Evolutionary conservation across 2,113 vertebrate genomes (phyloP).

Genomic region (Apeltes quadracus): DNA sequence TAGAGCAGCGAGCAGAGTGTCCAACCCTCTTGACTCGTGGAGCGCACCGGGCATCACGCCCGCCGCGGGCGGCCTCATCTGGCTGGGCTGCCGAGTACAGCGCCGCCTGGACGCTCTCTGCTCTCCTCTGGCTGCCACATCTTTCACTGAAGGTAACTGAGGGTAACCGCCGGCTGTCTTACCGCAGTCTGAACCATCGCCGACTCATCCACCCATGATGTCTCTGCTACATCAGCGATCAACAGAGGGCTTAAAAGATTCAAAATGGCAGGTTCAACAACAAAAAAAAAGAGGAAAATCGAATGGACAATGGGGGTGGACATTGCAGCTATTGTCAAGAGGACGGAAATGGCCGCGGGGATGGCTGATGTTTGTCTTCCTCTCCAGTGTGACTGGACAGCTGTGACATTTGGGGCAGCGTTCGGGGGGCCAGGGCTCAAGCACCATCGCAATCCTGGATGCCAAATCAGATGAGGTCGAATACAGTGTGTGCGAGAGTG

Average conservation of each 20-base stretch:
- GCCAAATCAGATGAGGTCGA: constrained; percentile 62
- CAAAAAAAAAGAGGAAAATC: constrained; percentile 8
- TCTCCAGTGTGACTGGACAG: constrained; percentile 58
- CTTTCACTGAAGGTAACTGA: constrained; percentile 43
- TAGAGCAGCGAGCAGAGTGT: constrained; percentile 27
- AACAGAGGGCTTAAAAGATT: constrained; percentile 26
- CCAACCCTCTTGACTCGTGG: constrained; percentile 59
- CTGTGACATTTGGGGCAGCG: constrained; percentile 70
- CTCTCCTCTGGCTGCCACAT: constrained; percentile 22
- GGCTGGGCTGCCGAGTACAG: constrained; percentile 38
- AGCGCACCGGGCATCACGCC: constrained; percentile 43
- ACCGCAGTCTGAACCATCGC: constrained; percentile 15
- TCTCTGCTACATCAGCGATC: constrained; percentile 24
- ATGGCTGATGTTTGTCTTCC: constrained; percentile 42
- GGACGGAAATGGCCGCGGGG: constrained; percentile 23
- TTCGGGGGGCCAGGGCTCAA: constrained; percentile 57
- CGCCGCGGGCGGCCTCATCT: constrained; percentile 51
- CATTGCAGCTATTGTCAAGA: constrained; percentile 25
- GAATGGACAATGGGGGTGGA: constrained; percentile 15
- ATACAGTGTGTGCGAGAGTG: constrained; percentile 26
- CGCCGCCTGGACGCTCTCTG: constrained; percentile 28
- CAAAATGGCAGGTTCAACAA: constrained; percentile 33
- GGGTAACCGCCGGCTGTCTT: constrained; percentile 44
- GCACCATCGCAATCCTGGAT: constrained; percentile 31
- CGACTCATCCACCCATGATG: constrained; percentile 42